Evolutionary conservation across 2,797 vertebrate genomes (phyloP), one percentile per base, ranked within the genome.

Genomic region (Xiphophorus birchmanni): DNA sequence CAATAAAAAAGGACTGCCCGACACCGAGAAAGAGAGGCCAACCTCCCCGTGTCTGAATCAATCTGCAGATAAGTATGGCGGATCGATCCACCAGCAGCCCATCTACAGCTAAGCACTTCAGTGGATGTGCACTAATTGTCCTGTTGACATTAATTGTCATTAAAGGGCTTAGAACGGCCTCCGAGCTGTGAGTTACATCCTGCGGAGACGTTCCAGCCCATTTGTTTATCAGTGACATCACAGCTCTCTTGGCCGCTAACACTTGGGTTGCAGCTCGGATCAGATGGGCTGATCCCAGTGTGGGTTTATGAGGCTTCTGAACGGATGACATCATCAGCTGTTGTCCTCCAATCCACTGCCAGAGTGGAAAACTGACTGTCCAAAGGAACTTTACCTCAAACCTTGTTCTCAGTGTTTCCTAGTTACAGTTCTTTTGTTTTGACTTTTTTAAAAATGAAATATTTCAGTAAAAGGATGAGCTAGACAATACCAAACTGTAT

Each of bases 101-200:
- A 92, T 92, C 93, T 91, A 87, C 90, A 90, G 90, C 91, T 90
- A 92, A 94, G 93, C 93, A 92, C 94, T 92, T 84, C 87, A 80
- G 74, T 84, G 88, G 93, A 94, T 93, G 90, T 91, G 93, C 92
- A 94, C 95, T 96, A 95, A 95, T 95, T 96, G 94, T 95, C 92
- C 91, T 87, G 92, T 92, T 96, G 95, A 95, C 94, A 93, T 95
- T 96, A 96, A 96, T 95, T 92, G 93, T 93, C 95, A 95, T 95
- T 95, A 96, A 95, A 96, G 90, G 93, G 90, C 89, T 90, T 84
- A 88, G 92, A 94, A 93, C 85, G 82, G 89, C 90, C 86, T 76
- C 80, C 63, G 1, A 71, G 85, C 92, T 86, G 90, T 93, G 93
- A 94, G 89, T 91, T 94, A 91, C 88, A 89, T 56, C 86, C 82